phyloP scores from a whole-genome alignment of 2,797 vertebrate genomes.

The Coregonus sp. region DNA sequence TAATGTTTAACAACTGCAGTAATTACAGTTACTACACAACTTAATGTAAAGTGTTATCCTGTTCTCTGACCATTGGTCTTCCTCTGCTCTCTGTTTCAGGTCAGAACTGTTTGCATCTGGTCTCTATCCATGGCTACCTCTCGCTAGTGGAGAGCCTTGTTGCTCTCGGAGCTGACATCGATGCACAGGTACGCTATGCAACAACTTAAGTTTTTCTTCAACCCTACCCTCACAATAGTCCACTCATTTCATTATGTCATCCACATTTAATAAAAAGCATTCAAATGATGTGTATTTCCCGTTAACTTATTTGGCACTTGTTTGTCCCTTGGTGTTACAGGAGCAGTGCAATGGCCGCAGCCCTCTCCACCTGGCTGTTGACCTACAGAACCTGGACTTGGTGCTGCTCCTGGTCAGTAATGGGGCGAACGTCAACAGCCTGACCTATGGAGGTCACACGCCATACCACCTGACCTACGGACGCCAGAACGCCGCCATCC shows the following conservation, averaged over 20 bases:
- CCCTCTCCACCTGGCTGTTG: constrained; percentile 91
- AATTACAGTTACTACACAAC: not conserved
- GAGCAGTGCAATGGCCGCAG: constrained; percentile 93
- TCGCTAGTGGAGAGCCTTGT: constrained; percentile 88
- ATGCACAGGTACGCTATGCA: constrained; percentile 83
- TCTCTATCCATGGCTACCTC: constrained; percentile 87
- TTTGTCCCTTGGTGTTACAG: constrained; percentile 59
- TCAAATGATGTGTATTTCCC: not conserved
- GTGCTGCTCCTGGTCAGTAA: constrained; percentile 85
- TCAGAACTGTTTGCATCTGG: constrained; percentile 93
- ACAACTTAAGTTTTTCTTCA: not conserved
- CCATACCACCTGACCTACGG: constrained; percentile 94
- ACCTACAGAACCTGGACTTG: constrained; percentile 88
- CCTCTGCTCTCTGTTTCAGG: constrained; percentile 69
- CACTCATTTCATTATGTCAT: not conserved
- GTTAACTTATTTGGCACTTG: not conserved
- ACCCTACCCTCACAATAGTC: not conserved
- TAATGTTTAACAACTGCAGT: not conserved
- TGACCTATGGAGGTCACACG: constrained; percentile 92
- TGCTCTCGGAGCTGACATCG: constrained; percentile 87
- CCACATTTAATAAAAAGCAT: too few species aligned
- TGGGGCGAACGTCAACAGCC: constrained; percentile 89
- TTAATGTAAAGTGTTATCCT: not conserved
- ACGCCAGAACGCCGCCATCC: constrained; percentile 81
- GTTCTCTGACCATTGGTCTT: constrained; percentile 1